Percentiles rank a stretch among this genome's conserved stretches.
Evolutionary conservation across 2,888 invertebrate genomes (phyloP).

Genomic region (Eustalomyia histrio): DNA sequence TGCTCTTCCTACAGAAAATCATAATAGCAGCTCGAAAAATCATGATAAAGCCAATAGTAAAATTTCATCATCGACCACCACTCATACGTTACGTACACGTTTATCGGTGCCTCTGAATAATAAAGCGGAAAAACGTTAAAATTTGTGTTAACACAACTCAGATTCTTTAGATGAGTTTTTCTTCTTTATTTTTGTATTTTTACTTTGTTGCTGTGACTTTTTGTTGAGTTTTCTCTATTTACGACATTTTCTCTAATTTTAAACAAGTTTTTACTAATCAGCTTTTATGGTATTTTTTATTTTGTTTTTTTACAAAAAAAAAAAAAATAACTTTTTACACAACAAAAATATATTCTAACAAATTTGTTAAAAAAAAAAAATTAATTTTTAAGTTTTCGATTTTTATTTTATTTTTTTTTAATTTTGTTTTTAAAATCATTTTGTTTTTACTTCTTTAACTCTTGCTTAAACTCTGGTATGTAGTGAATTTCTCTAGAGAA

Average conservation of each 20-base stretch:
- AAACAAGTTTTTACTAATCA: background rate
- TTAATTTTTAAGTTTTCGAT: background rate
- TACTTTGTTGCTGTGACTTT: conserved; percentile 7
- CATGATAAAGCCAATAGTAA: conserved; percentile 53
- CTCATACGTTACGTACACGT: conserved; percentile 79
- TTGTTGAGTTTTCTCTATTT: background rate
- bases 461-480: background rate
- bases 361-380: background rate
- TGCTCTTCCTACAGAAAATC: conserved; percentile 61
- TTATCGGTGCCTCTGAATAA: conserved; percentile 80
- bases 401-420: background rate
- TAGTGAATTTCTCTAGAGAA: background rate
- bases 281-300: background rate
- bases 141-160: conserved; percentile 31
- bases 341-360: background rate
- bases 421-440: too few species aligned
- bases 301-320: background rate
- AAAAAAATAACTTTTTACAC: background rate
- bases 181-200: conserved; percentile 8
- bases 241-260: background rate
- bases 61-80: conserved; percentile 26
- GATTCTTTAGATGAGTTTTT: conserved; percentile 29
- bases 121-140: conserved; percentile 78
- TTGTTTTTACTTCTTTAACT: background rate
- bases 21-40: conserved; percentile 59